Percentiles rank a stretch among this genome's conserved stretches.
Evolutionary conservation across 2,797 vertebrate genomes (phyloP).

Genomic region (Sebastes elongatus): DNA sequence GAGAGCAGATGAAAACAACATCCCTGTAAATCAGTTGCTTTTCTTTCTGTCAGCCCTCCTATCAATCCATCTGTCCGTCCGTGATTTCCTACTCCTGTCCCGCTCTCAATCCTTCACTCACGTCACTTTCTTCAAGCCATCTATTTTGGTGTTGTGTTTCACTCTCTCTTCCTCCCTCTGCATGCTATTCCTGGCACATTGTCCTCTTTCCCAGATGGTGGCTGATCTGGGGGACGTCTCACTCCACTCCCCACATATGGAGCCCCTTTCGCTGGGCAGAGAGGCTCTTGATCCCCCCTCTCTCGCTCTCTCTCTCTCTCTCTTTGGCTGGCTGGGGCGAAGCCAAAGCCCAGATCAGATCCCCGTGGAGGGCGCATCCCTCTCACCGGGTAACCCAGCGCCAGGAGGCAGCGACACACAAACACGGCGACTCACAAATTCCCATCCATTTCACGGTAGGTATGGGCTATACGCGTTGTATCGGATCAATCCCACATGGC

Average conservation of each 20-base stretch:
- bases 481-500: conserved; percentile 18
- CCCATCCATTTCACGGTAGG: background rate
- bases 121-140: conserved; percentile 33
- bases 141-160: conserved; percentile 14
- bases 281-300: conserved; percentile 41
- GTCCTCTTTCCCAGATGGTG: conserved; percentile 66
- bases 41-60: conserved; percentile 44
- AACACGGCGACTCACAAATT: background rate
- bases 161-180: background rate
- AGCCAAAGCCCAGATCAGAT: conserved; percentile 44
- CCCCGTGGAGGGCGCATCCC: conserved; percentile 35
- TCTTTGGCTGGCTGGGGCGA: conserved; percentile 35
- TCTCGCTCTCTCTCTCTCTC: too few relatives aligned
- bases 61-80: conserved; percentile 36
- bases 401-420: background rate
- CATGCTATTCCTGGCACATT: conserved; percentile 49
- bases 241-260: conserved; percentile 66
- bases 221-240: conserved; percentile 58
- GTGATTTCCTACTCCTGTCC: conserved; percentile 21
- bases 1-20: conserved; percentile 61
- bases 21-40: conserved; percentile 55
- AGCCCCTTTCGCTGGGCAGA: conserved; percentile 53
- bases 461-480: background rate
- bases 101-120: conserved; percentile 22
- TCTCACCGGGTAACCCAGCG: conserved; percentile 14